phyloP scores from a whole-genome alignment of 1,140 invertebrate genomes.

The Nebria ingens region DNA sequence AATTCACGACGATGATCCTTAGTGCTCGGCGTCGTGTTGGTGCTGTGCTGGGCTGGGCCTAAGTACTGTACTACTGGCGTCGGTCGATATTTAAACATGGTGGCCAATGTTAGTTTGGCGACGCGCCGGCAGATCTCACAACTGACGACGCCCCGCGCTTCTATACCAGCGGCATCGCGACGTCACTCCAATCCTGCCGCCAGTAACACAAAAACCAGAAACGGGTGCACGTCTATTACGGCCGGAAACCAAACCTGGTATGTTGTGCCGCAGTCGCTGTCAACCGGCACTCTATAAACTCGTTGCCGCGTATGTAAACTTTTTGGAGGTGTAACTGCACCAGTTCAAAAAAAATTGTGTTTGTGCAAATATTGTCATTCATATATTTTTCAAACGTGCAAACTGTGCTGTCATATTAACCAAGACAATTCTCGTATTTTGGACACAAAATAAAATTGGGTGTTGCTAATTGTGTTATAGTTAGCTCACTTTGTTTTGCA shows the following conservation, averaged over 20 bases:
- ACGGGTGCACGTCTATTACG: background rate
- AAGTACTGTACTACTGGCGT: background rate
- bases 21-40: background rate
- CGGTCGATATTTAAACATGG: conserved; percentile 4
- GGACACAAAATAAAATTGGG: too few species aligned
- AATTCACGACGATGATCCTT: background rate
- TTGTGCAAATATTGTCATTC: too few species aligned
- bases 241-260: background rate
- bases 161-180: background rate
- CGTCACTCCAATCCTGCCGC: background rate
- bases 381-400: too few species aligned
- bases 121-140: background rate
- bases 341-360: too few species aligned
- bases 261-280: background rate
- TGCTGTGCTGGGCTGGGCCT: background rate
- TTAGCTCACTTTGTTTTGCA: too few species aligned
- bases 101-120: background rate
- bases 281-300: too few species aligned
- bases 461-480: too few species aligned
- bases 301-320: too few species aligned
- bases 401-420: too few species aligned
- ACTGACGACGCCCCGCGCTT: background rate
- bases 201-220: conserved; percentile 2
- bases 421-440: too few species aligned
- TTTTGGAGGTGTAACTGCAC: too few species aligned